Base-by-base conservation (phyloP, 2,113 vertebrate species). In the Microcebus griseorufus region DNA sequence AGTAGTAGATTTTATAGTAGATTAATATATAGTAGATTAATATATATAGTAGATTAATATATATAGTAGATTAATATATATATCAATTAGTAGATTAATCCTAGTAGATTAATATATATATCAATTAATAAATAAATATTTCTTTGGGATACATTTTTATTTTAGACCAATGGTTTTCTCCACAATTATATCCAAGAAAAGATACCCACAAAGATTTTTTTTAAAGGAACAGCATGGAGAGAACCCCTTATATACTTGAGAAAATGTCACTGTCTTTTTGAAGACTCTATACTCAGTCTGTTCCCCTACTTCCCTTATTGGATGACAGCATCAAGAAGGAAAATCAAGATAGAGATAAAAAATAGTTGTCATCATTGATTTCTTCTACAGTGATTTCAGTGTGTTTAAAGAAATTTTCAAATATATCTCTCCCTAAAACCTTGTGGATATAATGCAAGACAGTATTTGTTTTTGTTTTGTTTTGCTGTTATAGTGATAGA, bases 281-380 rank as follows among this genome's bases (percentile, higher is more conserved):
- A 96, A 93, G 12, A 53, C 34, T 34, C 20, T 88, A 16, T 84
- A 13, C 69, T 75, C 34, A 67, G 4, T 64, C 51, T 64, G 14
- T 69, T 88, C 13, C 25, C 6, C 42, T 11, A 48, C 55, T 76
- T 80, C 64, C 86, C 12, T 48, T 64, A 70, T 25, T 62, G 12
- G 67, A 83, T 91, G 62, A 60, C 9, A 51, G 42, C 17, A 58
- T 51, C 83, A 64, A 94, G 29, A 83, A 22, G 34, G 34, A 67
- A 83, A 79, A 45, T 42, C 32, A 70, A 73, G 23, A 55, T 82
- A n/a, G 17, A 69, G 75, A 73, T 48, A 14, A 39, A 88, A 69
- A 90, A 81, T 58, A n/a, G 12, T 88, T 94, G n/a, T 93, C 64
- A 48, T 70, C 62, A 53, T 64, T 94, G 39, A 75, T 70, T 87